Percentiles rank a stretch among this genome's conserved stretches.
These are phyloP conservation scores for Salvelinus namaycush DNA, from an alignment of 2,113 vertebrate species.

Conservation along the genomic window DNA sequence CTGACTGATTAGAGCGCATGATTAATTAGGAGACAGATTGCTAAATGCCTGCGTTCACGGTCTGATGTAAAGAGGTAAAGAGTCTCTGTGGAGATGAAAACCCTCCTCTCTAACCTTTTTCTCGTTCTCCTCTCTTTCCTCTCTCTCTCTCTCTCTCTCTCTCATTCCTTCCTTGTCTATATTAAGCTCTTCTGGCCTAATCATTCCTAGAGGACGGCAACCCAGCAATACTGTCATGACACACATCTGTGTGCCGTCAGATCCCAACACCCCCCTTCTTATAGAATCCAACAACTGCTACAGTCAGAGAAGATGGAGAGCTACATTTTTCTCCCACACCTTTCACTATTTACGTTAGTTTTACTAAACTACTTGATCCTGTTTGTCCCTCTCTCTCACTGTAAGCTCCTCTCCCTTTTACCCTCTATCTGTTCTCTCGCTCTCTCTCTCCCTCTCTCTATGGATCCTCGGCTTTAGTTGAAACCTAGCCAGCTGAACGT, in stretches of 20 bases:
- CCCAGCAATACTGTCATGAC: constrained; percentile 45
- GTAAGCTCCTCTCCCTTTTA: constrained; percentile 1
- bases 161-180: constrained; percentile 64
- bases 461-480: constrained; percentile 56
- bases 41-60: constrained; percentile 60
- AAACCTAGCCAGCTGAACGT: constrained; percentile 67
- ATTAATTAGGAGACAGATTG: constrained; percentile 75
- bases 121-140: constrained; percentile 23
- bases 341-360: not conserved
- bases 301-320: not conserved
- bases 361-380: no score
- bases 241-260: constrained; percentile 57
- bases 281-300: constrained; percentile 1
- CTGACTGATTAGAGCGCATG: constrained; percentile 68
- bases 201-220: constrained; percentile 74
- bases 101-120: constrained; percentile 27
- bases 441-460: constrained; percentile 10
- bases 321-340: constrained; percentile 1
- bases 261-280: constrained; percentile 29
- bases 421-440: not conserved
- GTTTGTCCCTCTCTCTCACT: not conserved
- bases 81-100: constrained; percentile 62
- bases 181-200: constrained; percentile 76
- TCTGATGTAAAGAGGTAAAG: constrained; percentile 67
- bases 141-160: constrained; percentile 28